These are phyloP conservation scores for Trachelus troglodyta DNA, from an alignment of 2,888 invertebrate species.

Conservation along the genomic window DNA sequence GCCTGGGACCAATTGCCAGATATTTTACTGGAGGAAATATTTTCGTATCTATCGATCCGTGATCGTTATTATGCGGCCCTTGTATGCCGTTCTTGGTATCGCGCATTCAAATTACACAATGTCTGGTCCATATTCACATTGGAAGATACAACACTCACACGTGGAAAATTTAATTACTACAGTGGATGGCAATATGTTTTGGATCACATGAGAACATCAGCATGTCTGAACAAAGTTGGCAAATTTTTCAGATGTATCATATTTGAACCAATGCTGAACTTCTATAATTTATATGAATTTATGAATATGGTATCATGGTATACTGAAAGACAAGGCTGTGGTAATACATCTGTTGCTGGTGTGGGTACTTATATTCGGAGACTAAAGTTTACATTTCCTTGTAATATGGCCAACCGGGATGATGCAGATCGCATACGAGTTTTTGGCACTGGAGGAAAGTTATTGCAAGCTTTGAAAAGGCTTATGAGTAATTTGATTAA, in stretches of 20 bases:
- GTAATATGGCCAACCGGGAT: conserved; percentile 75
- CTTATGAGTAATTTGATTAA: conserved; percentile 76
- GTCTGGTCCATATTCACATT: conserved; percentile 82
- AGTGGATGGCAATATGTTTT: conserved; percentile 84
- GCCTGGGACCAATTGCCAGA: conserved; percentile 78
- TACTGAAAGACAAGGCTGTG: conserved; percentile 67
- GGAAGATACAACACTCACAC: conserved; percentile 78
- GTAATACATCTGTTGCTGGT: conserved; percentile 60
- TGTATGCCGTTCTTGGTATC: conserved; percentile 76
- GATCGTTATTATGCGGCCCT: conserved; percentile 81
- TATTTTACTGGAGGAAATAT: conserved; percentile 79
- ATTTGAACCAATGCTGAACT: conserved; percentile 80
- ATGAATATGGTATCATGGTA: conserved; percentile 85
- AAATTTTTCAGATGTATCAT: conserved; percentile 74
- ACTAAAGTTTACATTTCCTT: conserved; percentile 79
- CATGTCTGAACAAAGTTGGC: conserved; percentile 78
- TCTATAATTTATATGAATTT: conserved; percentile 86
- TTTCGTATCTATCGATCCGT: conserved; percentile 74
- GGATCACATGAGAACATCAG: conserved; percentile 79
- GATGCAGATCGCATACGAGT: conserved; percentile 74
- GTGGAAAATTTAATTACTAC: conserved; percentile 82
- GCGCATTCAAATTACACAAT: conserved; percentile 77
- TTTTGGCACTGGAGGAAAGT: conserved; percentile 83
- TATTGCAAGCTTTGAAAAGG: conserved; percentile 74
- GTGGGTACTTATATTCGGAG: conserved; percentile 72